A percentile compares a stretch with the other conserved stretches of the same genome.
Conservation (phyloP, 37 sponge, comb jelly and placozoan genomes). For the Spongilla lacustris region DNA sequence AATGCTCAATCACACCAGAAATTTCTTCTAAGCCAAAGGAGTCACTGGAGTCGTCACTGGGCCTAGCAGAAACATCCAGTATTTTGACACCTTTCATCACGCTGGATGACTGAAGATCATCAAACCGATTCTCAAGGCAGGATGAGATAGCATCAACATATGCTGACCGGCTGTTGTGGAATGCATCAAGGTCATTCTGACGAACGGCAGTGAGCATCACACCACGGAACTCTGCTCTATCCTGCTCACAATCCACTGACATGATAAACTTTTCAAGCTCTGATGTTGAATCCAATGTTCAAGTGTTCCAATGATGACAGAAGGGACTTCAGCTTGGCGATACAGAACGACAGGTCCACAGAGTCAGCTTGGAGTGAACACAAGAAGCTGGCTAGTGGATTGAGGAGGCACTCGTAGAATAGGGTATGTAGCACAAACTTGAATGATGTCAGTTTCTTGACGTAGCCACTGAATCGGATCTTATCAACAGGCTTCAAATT, state of each 20-base stretch:
- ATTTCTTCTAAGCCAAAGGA: background rate
- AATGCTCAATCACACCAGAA: conserved; percentile 3
- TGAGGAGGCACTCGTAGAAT: conserved; percentile 13
- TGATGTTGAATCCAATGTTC: background rate
- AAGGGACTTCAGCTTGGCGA: too few species aligned
- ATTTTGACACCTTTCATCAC: conserved; percentile 2
- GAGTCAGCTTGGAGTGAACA: too few species aligned
- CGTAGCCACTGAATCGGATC: conserved; percentile 7
- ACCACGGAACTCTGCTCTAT: conserved; percentile 4
- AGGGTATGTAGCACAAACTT: conserved; percentile 44
- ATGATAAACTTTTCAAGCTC: conserved; percentile 8
- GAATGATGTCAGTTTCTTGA: conserved; percentile 30
- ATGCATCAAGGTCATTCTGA: conserved; percentile 1
- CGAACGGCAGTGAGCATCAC: conserved; percentile 3
- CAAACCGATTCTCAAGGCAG: conserved; percentile 15
- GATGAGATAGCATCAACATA: background rate
- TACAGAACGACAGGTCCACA: too few species aligned
- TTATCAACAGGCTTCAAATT: conserved; percentile 25
- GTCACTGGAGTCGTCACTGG: background rate
- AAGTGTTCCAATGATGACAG: too few species aligned
- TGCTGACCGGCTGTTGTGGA: conserved; percentile 6
- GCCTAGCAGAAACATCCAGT: conserved; percentile 3
- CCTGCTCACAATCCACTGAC: background rate
- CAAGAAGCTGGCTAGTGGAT: too few species aligned
- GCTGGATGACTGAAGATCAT: background rate